Base-by-base conservation (phyloP, 92 coral and sea anemone genomes). In the Palythoa caribaeorum region DNA sequence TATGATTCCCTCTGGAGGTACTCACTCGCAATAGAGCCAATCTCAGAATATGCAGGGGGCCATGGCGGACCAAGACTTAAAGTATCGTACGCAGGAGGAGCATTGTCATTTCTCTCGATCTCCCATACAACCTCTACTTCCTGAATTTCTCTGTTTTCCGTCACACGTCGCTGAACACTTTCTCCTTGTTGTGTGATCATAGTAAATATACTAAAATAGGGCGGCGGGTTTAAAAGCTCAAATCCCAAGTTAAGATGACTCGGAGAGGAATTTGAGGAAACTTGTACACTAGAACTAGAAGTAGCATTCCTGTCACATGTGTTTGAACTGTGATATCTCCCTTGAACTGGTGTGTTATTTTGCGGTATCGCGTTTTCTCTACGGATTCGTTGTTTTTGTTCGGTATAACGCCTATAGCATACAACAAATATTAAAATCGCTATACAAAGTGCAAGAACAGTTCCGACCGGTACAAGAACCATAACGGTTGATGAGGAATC, bases 41-140 rank as follows among this genome's bases (percentile, higher is more conserved):
- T 81, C 50, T 81, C 86, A 21, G 76, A 81, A n/a, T 81, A 81
- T 3, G 86, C 86, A 6, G 86, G 86, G 1, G 86, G 86, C 86
- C 86, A 81, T 12, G 86, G 76, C 21, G 86, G 86, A 2, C 86
- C 86, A 15, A 81, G 62, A 81, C 86, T 81, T 5, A 81, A 28
- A 81, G 86, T 66, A 69, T 81, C 76, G 2, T 81, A 81, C 2
- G 86, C 86, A 1, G 86, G 86, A 2, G 86, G 86, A 13, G 20
- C 44, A 17, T 81, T 76, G 12, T 68, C 86, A 7, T 81, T 63
- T 15, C 75, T 48, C 40, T 14, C 16, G 5, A 4, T 3, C n/a
- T 81, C 75, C 86, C 86, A 66, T 7, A 66, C 86, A 12, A 48
- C 76, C 7, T 48, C 47, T 5, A 48, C 65, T 47, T 81, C 86